Evolutionary conservation across 23 tunicate genomes (phyloP).

Genomic region (Phallusia fumigata): DNA sequence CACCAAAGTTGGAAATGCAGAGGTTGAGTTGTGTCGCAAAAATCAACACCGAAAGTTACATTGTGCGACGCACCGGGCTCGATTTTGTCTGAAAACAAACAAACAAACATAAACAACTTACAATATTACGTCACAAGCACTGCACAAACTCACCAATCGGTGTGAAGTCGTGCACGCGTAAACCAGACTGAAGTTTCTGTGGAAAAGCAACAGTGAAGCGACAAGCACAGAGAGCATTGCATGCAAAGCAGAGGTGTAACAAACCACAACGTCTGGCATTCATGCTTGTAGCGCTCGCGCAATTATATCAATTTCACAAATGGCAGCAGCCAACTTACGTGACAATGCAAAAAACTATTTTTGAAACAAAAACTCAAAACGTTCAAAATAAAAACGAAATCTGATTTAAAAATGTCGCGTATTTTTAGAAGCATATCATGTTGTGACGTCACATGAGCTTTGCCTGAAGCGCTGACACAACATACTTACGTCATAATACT

Average conservation of each 20-base stretch:
- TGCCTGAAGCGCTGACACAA: not conserved
- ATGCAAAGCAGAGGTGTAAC: too few relatives aligned
- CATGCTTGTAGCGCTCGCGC: too few relatives aligned
- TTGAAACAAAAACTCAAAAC: too few relatives aligned
- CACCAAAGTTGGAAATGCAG: slow-evolving; percentile 76
- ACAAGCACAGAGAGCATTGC: not conserved
- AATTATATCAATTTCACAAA: too few relatives aligned
- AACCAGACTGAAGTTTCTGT: slow-evolving; percentile 79
- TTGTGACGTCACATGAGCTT: slow-evolving; percentile 7
- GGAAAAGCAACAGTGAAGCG: not conserved
- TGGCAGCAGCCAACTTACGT: too few relatives aligned
- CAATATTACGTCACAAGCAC: too few relatives aligned
- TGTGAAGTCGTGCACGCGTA: slow-evolving; percentile 70
- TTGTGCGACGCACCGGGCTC: slow-evolving; percentile 52
- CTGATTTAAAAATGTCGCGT: too few relatives aligned
- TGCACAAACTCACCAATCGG: slow-evolving; percentile 46
- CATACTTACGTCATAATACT: slow-evolving; percentile 8
- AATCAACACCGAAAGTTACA: slow-evolving; percentile 73
- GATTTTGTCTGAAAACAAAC: slow-evolving; percentile 30
- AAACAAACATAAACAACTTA: too few relatives aligned
- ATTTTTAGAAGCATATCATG: too few relatives aligned
- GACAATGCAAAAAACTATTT: too few relatives aligned
- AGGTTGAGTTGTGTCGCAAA: slow-evolving; percentile 87
- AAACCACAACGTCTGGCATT: too few relatives aligned
- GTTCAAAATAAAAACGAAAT: too few relatives aligned